Evolutionary conservation across 2,888 invertebrate genomes (phyloP).

Genomic region (Sipha maydis): DNA sequence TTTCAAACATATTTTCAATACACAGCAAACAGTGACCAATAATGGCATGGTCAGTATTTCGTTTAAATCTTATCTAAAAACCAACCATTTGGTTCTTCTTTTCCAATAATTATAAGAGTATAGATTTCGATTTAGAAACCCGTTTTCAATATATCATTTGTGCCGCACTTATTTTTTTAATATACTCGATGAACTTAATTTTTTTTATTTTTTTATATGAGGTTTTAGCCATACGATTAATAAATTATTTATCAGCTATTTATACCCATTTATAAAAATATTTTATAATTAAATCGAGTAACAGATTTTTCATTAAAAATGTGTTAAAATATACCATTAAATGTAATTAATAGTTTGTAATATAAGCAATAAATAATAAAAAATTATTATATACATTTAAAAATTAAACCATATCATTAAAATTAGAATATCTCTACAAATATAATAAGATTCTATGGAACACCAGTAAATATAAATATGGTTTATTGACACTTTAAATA

Average conservation of each 20-base stretch:
- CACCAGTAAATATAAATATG: constrained; percentile 22
- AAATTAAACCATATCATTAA: background rate
- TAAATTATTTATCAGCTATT: background rate
- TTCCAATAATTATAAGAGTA: background rate
- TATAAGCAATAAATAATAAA: background rate
- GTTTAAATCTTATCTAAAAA: constrained; percentile 14
- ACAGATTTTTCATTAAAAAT: too few species aligned
- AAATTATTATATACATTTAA: background rate
- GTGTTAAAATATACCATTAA: too few species aligned
- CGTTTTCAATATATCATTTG: constrained; percentile 39
- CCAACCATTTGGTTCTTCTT: constrained; percentile 1
- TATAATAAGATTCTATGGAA: constrained; percentile 18
- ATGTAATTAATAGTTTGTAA: background rate
- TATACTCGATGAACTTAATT: constrained; percentile 1
- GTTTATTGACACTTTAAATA: constrained; percentile 39
- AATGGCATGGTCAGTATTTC: background rate
- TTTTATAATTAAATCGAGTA: background rate
- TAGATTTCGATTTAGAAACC: constrained; percentile 35
- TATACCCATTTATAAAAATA: background rate
- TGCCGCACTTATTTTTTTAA: background rate
- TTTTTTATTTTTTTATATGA: background rate
- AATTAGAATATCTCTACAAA: background rate
- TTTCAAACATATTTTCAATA: background rate
- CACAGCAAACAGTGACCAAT: background rate
- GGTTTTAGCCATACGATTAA: background rate